Base-by-base conservation (phyloP, 2,797 vertebrate species). In the Pangasius macronema region DNA sequence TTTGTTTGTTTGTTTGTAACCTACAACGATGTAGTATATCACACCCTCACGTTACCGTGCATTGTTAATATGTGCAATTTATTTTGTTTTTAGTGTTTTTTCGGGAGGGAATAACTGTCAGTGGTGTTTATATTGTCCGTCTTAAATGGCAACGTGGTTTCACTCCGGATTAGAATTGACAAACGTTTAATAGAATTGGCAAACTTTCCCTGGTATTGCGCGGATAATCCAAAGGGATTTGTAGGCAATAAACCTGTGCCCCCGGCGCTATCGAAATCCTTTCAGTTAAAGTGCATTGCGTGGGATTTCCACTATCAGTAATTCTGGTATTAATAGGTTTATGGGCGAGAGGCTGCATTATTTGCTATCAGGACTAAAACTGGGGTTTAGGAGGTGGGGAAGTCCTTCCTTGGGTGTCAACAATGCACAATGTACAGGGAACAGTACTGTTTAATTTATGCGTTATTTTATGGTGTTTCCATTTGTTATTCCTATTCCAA, bases 181-280 rank as follows among this genome's bases (percentile, higher is more conserved):
- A 68, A 68, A 67, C 30, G 73, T 80, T 8, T 33, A 68, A 75
- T 65, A 18, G 53, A 87, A 77, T 84, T 79, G 51, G 33, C 80
- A 84, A 87, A 87, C 87, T 84, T 83, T 70, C 20, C 22, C 81
- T 72, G 68, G 5, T 27, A 22, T 65, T 77, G 33, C 24, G 39
- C 55, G 68, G 70, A 63, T 61, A 51, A 39, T 65, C 33, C 2
- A 22, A 80, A 68, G 27, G 82, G 73, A 77, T 68, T 76, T 67
- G 53, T 80, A 27, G 63, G 63, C 53, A 55, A 18, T 79, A 57
- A 72, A 49, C 46, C 68, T 83, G 82, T 33, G 73, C 51, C n/a
- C 42, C 24, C 22, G 75, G 75, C 63, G 24, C 61, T 51, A 86
- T 77, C 27, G 63, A 42, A 59, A 84, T 84, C 68, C 73, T 65